Evolutionary conservation across 1,140 invertebrate genomes (phyloP).

Genomic region (Chymomyza costata): DNA sequence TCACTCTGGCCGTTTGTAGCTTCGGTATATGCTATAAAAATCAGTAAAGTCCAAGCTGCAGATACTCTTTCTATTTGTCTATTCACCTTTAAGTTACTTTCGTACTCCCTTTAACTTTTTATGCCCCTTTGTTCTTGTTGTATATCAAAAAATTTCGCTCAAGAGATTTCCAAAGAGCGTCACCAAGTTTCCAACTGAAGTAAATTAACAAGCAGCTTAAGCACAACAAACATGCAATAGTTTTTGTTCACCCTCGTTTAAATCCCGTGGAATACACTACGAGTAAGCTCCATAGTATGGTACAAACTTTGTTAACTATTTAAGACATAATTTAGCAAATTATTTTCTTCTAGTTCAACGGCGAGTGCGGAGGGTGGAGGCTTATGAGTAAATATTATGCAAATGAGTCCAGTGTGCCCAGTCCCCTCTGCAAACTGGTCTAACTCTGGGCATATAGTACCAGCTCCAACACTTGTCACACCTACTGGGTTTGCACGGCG

Average conservation of each 20-base stretch:
- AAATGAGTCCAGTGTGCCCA: constrained; percentile 51
- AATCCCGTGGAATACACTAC: constrained; percentile 22
- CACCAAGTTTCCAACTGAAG: no score
- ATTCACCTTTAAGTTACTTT: no score
- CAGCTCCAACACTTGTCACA: no score
- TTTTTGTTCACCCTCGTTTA: constrained; percentile 2
- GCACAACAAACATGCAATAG: constrained; percentile 23
- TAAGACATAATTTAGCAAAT: constrained; percentile 73
- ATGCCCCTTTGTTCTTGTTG: no score
- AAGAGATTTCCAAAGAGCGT: no score
- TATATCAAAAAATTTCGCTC: no score
- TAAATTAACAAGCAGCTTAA: constrained; percentile 42
- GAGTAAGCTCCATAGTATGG: constrained; percentile 47
- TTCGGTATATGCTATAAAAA: no score
- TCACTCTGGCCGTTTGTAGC: no score
- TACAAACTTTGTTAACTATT: constrained; percentile 70
- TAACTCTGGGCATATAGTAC: not conserved
- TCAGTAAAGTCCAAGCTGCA: no score
- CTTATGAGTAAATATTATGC: constrained; percentile 68
- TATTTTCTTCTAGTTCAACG: constrained; percentile 50
- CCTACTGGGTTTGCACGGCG: no score
- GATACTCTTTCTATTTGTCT: no score
- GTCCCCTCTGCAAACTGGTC: not conserved
- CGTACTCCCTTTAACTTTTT: no score
- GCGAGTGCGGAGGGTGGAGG: not conserved